These are phyloP conservation scores for Ophioderma brevispina DNA, from an alignment of 35 echinoderm and acorn worm genomes.

Conservation along the genomic window DNA sequence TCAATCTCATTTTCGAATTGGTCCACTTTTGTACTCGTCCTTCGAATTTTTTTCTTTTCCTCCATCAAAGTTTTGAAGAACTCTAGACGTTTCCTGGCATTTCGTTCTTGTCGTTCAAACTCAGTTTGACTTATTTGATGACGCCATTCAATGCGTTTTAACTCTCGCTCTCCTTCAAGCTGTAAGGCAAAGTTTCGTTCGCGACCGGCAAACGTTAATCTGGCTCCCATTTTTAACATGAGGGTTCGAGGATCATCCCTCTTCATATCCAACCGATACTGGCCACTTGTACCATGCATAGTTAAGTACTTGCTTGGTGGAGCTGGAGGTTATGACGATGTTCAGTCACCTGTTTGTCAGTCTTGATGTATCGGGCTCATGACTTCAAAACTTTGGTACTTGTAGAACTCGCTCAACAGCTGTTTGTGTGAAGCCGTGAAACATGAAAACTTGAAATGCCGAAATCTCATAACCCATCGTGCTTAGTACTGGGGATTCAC, in stretches of 20 bases:
- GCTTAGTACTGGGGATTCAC: too few relatives aligned
- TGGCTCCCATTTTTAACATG: conserved; percentile 81
- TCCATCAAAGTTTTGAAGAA: conserved; percentile 60
- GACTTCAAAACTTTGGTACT: too few relatives aligned
- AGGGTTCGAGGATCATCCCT: conserved; percentile 84
- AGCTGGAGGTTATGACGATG: too few relatives aligned
- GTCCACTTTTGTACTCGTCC: not conserved
- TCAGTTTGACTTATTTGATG: conserved; percentile 56
- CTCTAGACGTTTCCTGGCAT: conserved; percentile 43
- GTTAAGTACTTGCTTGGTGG: not conserved
- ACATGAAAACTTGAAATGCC: too few relatives aligned
- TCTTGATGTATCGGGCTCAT: too few relatives aligned
- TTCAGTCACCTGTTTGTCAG: too few relatives aligned
- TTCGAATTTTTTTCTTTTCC: conserved; percentile 39
- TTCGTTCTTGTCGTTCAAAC: conserved; percentile 57
- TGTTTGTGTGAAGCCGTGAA: too few relatives aligned
- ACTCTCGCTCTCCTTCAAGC: conserved; percentile 64
- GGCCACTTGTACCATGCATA: conserved; percentile 17
- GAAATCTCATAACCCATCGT: too few relatives aligned
- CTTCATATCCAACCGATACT: conserved; percentile 79
- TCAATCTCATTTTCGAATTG: not conserved
- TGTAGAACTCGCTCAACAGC: too few relatives aligned
- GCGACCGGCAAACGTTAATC: conserved; percentile 72
- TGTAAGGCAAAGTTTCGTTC: conserved; percentile 66
- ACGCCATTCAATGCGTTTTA: conserved; percentile 73